These are phyloP conservation scores for Diuraphis noxia DNA, from an alignment of 1,140 invertebrate genomes.

Conservation along the genomic window DNA sequence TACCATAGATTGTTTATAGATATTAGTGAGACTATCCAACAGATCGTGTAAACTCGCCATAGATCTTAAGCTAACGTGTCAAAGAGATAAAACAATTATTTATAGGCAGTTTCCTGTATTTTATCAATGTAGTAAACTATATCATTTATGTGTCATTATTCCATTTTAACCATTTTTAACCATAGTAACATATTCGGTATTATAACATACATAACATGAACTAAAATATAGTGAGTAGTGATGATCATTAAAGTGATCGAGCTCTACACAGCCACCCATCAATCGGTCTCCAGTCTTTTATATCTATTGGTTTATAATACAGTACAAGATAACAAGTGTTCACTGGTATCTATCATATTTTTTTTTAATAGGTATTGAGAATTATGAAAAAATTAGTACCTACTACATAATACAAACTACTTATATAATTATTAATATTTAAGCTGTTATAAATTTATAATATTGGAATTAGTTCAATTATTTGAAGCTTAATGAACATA, in stretches of 20 bases:
- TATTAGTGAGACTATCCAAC: not conserved
- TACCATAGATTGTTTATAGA: too few species aligned
- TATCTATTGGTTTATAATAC: too few species aligned
- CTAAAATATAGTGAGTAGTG: too few species aligned
- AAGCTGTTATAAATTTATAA: too few species aligned
- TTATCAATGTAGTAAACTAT: not conserved
- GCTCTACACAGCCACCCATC: too few species aligned
- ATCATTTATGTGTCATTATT: not conserved
- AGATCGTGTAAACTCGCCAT: not conserved
- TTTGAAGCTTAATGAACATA: not conserved
- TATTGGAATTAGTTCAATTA: too few species aligned
- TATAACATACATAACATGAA: too few species aligned
- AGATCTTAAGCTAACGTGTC: too few species aligned
- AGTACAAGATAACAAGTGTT: not conserved
- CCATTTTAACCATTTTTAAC: not conserved
- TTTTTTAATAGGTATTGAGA: not conserved
- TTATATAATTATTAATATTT: not conserved
- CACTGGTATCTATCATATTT: not conserved
- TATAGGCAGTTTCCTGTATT: too few species aligned
- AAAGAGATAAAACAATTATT: not conserved
- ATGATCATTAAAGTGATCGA: too few species aligned
- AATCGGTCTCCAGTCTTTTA: too few species aligned
- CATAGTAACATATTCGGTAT: not conserved
- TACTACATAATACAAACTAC: not conserved
- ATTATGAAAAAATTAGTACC: not conserved